These are phyloP conservation scores for Trichoplusia ni DNA, from an alignment of 1,140 invertebrate genomes.

Conservation along the genomic window DNA sequence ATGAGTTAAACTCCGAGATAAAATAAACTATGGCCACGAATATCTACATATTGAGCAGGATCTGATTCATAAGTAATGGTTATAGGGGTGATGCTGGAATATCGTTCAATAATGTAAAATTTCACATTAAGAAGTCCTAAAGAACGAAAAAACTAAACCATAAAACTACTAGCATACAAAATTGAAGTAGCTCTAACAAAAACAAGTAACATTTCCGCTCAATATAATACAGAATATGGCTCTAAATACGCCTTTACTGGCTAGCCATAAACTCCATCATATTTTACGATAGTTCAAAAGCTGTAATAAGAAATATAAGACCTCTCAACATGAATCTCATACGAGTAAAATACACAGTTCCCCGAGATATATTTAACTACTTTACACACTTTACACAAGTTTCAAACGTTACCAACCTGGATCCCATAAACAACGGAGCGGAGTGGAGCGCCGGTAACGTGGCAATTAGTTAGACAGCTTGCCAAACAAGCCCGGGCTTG, in stretches of 20 bases:
- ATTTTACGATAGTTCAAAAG: background rate
- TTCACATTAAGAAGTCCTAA: too few relatives aligned
- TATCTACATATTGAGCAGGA: background rate
- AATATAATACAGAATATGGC: too few relatives aligned
- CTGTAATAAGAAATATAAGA: background rate
- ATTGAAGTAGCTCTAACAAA: too few relatives aligned
- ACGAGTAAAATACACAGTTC: background rate
- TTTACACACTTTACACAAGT: constrained; percentile 34
- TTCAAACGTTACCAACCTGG: constrained; percentile 37
- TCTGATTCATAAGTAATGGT: too few relatives aligned
- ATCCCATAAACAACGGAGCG: constrained; percentile 35
- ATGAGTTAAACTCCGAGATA: background rate
- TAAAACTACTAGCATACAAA: too few relatives aligned
- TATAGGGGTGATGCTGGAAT: too few relatives aligned
- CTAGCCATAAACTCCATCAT: background rate
- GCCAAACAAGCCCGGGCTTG: constrained; percentile 43
- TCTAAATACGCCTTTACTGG: too few relatives aligned
- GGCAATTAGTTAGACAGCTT: constrained; percentile 59
- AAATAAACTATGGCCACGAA: background rate
- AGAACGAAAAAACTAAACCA: too few relatives aligned
- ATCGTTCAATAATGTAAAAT: too few relatives aligned
- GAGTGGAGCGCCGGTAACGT: constrained; percentile 36
- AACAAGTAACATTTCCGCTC: too few relatives aligned
- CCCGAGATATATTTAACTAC: constrained; percentile 32
- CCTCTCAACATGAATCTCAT: background rate